Evolutionary conservation across 37 sponge, comb jelly and placozoan genomes (phyloP).

Genomic region (Diacarnus erythraeanus): DNA sequence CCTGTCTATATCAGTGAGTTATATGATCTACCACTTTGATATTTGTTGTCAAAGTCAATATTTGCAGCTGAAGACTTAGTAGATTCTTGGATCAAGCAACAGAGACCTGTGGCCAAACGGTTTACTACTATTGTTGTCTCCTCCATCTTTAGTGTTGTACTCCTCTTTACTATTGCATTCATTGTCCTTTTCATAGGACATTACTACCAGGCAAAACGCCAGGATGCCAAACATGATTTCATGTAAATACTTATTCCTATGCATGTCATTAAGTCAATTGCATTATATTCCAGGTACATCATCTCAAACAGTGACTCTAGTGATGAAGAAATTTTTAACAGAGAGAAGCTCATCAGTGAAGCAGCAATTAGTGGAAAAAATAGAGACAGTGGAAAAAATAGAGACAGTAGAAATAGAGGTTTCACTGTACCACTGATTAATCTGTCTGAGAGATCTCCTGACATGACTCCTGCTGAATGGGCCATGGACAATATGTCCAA

Average conservation of each 20-base stretch:
- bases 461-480: conserved; percentile 28
- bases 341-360: background rate
- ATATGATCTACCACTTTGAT: background rate
- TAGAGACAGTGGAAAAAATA: background rate
- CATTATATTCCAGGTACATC: background rate
- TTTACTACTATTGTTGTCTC: conserved; percentile 3
- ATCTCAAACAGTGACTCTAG: background rate
- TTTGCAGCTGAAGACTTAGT: conserved; percentile 28
- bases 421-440: background rate
- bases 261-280: background rate
- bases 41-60: background rate
- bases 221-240: conserved; percentile 23
- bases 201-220: conserved; percentile 18
- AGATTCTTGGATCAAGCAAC: conserved; percentile 22
- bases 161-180: conserved; percentile 30
- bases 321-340: conserved; percentile 19
- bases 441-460: background rate
- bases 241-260: conserved; percentile 5
- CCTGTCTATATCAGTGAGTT: conserved; percentile 34
- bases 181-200: background rate
- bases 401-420: background rate
- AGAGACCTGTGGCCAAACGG: background rate
- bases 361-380: background rate
- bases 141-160: conserved; percentile 17
- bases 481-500: conserved; percentile 22